Base-by-base conservation (phyloP, 2,888 invertebrate species). In the Metopia argyrocephala region DNA sequence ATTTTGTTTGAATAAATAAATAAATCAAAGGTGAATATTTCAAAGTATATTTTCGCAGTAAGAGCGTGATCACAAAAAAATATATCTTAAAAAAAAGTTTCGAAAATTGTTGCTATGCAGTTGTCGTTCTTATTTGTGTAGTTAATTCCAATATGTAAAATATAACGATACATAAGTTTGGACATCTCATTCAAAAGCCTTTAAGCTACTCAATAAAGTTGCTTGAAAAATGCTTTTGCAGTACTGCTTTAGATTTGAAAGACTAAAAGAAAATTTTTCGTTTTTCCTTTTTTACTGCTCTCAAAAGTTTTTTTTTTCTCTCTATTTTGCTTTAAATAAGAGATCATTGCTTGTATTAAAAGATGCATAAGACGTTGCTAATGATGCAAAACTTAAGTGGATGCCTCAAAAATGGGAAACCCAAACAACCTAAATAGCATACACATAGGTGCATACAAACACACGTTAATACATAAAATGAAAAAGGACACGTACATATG, bases 331-430 rank as follows among this genome's bases (percentile, higher is more conserved):
- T 27, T 68, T 73, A 5, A 38, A 38, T 12, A 15, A 15, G 38
- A 38, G 38, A 48, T 2, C 56, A 46, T 45, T 50, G 12, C 20
- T 5, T 27, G 27, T 27, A 57, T 38, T 48, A 50, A 70, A 76
- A 25, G 25, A 76, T 57, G 64, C 64, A 64, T 45, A 76, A 64
- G 76, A 64, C 56, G 38, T 56, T 64, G 64, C 76, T 76, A 76
- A 76, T 76, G 70, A 76, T 70, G 76, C 76, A 65, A 27, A 45
- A 70, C 70, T 70, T 64, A 70, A 70, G 68, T 61, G 38, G 38
- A 50, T 45, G 21, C 68, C 27, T 61, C 62, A 73, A 73, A 38
- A 15, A 38, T 54, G 23, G 45, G 38, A 50, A 62, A 73, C 54
- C 56, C 62, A 78, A 57, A 31, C 73, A 78, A 73, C 69, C 57